Evolutionary conservation across 2,797 vertebrate genomes (phyloP).

Genomic region (Xerus rutilus): DNA sequence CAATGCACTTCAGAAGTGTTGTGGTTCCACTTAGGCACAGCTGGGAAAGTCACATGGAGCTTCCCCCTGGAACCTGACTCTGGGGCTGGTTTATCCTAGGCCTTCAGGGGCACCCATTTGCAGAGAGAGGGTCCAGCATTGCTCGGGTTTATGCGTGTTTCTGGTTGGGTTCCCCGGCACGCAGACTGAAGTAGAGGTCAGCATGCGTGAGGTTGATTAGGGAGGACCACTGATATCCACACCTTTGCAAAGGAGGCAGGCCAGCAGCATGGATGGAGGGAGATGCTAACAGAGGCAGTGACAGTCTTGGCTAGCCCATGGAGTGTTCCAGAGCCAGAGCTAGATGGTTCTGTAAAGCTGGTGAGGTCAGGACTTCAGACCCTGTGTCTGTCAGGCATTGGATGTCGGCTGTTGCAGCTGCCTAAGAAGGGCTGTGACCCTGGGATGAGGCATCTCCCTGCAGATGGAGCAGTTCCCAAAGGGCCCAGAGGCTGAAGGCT

Average conservation of each 20-base stretch:
- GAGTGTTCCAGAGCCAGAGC: too few species aligned
- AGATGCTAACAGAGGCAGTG: neutral
- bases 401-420: neutral
- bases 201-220: neutral
- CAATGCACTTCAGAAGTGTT: neutral
- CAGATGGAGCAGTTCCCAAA: neutral
- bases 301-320: neutral
- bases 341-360: neutral
- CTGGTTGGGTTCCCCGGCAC: neutral
- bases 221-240: neutral
- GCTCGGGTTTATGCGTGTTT: neutral
- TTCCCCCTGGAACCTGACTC: neutral
- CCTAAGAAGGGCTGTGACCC: neutral
- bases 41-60: neutral
- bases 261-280: neutral
- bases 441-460: neutral
- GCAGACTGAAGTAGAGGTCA: neutral
- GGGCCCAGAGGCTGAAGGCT: neutral
- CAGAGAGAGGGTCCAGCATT: neutral
- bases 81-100: neutral
- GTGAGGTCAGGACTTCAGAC: neutral
- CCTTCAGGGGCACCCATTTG: neutral
- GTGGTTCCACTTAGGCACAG: neutral
- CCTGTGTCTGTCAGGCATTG: neutral
- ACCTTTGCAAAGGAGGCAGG: neutral